phyloP scores from a whole-genome alignment of 2,113 vertebrate genomes.

The Hirundichthys speculiger region DNA sequence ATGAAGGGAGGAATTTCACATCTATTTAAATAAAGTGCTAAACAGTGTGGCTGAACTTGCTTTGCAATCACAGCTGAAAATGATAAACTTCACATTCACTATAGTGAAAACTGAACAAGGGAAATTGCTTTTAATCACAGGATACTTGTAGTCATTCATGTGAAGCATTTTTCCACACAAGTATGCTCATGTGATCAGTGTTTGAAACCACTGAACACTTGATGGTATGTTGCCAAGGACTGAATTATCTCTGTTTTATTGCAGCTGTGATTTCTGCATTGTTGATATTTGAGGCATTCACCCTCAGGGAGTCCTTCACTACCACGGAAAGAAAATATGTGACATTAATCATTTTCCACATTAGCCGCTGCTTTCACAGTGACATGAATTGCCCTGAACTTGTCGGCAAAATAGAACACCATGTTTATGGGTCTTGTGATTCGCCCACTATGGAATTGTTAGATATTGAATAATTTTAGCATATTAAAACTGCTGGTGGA shows the following conservation, averaged over 20 bases:
- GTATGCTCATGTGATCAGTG: neutral
- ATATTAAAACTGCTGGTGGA: too few relatives aligned
- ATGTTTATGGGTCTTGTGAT: too few relatives aligned
- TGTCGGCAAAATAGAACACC: conserved; percentile 48
- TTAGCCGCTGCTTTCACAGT: conserved; percentile 47
- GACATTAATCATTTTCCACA: conserved; percentile 75
- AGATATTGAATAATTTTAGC: neutral
- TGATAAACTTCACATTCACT: neutral
- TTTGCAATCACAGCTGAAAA: too few relatives aligned
- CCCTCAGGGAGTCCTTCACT: conserved; percentile 61
- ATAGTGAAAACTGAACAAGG: neutral
- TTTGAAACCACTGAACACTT: conserved; percentile 5
- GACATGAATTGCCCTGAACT: conserved; percentile 46
- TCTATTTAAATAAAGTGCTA: too few relatives aligned
- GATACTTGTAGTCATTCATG: neutral
- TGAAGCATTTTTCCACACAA: neutral
- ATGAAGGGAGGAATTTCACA: too few relatives aligned
- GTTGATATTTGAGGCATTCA: conserved; percentile 42
- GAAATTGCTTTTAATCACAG: neutral
- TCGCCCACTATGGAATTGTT: neutral
- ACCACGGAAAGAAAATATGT: conserved; percentile 67
- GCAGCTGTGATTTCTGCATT: conserved; percentile 19
- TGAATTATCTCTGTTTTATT: conserved; percentile 10
- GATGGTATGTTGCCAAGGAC: neutral
- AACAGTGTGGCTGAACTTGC: too few relatives aligned